Base-by-base conservation (phyloP, 1,140 invertebrate species). In the Leptinotarsa defecta region DNA sequence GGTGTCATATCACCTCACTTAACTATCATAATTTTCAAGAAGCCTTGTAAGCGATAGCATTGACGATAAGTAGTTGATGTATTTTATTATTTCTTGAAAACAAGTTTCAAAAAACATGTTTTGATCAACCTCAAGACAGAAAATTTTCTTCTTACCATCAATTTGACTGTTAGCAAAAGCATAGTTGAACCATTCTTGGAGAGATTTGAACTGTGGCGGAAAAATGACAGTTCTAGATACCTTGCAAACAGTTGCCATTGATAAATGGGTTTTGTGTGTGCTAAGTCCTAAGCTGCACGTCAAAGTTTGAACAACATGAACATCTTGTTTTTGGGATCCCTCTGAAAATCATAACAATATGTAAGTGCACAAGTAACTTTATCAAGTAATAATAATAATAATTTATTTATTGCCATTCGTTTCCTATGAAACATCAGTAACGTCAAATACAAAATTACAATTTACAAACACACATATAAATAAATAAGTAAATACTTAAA, bases 111-210 rank as follows among this genome's bases (percentile, higher is more conserved):
- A 64, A 34, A 34, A 34, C 8, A 34, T 34, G 6, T 34, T 34
- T 34, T 8, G 0, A 34, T 34, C 34, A 43, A 11, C 34, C 34
- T 43, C 34, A n/a, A 3, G 52, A 57, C 3, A 57, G 3, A 57
- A 57, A 63, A 34, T 48, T 15, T 3, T 20, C n/a, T 74, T 82
- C 83, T 86, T 88, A 96, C 95, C 95, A 88, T 98, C 96, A 69
- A 98, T 94, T 86, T 97, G 95, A 85, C 94, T 95, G 77, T 93
- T 95, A 22, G 95, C 92, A 86, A 98, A 98, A 0, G 96, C 95
- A 87, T 98, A 99, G 80, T 96, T 93, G 87, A 98, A 98, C 97
- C 97, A 99, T 86, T 98, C 97, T 80, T 95, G 92, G 13, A 97
- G 87, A 20, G 94, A 94, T 85, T 96, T 95, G 85, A 98, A 98